Percentiles rank a stretch among this genome's conserved stretches.
phyloP scores from a whole-genome alignment of 2,113 vertebrate species.

The Tor tambroides region DNA sequence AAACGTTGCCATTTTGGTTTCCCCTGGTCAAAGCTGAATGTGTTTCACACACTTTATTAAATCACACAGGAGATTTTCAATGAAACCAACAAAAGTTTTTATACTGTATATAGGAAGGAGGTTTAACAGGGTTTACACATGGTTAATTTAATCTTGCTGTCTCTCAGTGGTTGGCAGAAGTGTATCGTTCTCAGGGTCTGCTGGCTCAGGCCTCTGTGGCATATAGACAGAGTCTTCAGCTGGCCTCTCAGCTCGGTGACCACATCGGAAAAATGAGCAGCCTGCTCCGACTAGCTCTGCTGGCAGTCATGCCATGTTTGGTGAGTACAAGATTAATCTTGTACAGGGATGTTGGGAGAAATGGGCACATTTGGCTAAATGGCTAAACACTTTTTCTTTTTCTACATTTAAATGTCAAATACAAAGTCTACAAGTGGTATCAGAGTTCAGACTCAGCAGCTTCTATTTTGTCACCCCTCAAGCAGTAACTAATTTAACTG shows the following conservation, averaged over 20 bases:
- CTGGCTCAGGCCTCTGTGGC: constrained; percentile 90
- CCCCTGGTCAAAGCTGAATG: too few relatives aligned
- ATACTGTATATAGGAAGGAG: not conserved
- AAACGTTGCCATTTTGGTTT: too few relatives aligned
- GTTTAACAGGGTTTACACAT: not conserved
- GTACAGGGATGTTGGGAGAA: not conserved
- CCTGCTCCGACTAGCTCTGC: constrained; percentile 86
- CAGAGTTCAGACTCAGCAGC: too few relatives aligned
- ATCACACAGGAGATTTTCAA: not conserved
- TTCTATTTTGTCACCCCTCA: too few relatives aligned
- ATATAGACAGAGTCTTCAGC: constrained; percentile 89
- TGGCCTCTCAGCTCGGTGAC: constrained; percentile 88
- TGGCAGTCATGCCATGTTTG: constrained; percentile 84
- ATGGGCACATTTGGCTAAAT: too few relatives aligned
- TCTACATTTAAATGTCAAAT: too few relatives aligned
- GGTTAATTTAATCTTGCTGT: not conserved
- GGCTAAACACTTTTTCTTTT: too few relatives aligned
- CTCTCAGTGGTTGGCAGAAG: constrained; percentile 88
- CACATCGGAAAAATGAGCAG: constrained; percentile 86
- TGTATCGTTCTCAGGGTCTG: constrained; percentile 88
- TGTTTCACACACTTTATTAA: not conserved
- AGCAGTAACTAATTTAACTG: too few relatives aligned
- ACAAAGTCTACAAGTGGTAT: too few relatives aligned
- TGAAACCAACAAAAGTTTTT: not conserved
- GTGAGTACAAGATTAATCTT: constrained; percentile 73